phyloP scores from a whole-genome alignment of 2,113 vertebrate genomes.

The Todiramphus chloris region DNA sequence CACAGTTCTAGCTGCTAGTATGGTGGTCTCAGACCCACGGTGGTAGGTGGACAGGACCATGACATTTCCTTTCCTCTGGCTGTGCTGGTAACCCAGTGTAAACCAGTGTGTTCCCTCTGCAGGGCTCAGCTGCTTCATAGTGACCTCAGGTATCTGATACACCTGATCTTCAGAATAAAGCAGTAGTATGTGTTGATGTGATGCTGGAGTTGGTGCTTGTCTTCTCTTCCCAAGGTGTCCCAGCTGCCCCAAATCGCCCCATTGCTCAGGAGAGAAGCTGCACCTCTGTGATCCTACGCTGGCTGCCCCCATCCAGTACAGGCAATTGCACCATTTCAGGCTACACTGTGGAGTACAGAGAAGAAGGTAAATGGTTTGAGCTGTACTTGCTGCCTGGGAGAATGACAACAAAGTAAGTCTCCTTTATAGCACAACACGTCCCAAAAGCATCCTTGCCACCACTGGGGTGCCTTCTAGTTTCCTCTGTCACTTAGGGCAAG shows the following conservation, averaged over 20 bases:
- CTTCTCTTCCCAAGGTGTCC: conserved; percentile 80
- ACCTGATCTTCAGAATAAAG: background rate
- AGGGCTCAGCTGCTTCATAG: background rate
- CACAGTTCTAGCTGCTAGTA: background rate
- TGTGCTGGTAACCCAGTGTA: background rate
- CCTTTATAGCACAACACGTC: background rate
- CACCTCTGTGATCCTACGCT: conserved; percentile 91
- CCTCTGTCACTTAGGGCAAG: background rate
- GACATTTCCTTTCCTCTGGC: background rate
- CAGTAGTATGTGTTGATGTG: background rate
- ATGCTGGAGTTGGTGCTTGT: background rate
- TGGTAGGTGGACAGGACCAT: background rate
- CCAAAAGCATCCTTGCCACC: background rate
- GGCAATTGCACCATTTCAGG: conserved; percentile 92
- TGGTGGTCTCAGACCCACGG: background rate
- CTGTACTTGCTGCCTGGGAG: background rate
- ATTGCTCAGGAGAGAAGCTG: conserved; percentile 95
- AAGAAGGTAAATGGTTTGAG: conserved; percentile 83
- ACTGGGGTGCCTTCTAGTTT: background rate
- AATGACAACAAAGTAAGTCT: background rate
- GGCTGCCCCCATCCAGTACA: conserved; percentile 90
- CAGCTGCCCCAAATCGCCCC: conserved; percentile 90
- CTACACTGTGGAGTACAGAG: conserved; percentile 94
- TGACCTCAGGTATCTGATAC: background rate
- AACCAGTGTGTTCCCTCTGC: background rate